phyloP scores from a whole-genome alignment of 2,113 vertebrate species.

The Clinocottus analis region DNA sequence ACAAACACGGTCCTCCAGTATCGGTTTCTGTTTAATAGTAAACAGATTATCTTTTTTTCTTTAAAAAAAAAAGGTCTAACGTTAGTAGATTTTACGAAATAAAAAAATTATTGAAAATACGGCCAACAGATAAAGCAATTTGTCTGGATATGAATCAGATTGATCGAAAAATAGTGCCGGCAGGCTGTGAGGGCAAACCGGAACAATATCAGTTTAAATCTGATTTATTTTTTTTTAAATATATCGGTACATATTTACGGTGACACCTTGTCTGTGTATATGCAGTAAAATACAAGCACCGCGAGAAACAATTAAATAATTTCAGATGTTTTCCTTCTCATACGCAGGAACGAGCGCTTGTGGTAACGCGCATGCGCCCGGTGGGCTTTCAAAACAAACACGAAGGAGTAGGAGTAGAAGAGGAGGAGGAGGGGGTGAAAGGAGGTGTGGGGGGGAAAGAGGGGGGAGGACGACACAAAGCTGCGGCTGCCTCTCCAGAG shows the following conservation, averaged over 20 bases:
- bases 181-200: slow-evolving; percentile 2
- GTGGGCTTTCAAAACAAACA: slow-evolving; percentile 76
- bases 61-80: not conserved
- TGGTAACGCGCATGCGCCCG: slow-evolving; percentile 82
- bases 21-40: not conserved
- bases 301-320: not conserved
- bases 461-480: slow-evolving; percentile 63
- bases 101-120: not conserved
- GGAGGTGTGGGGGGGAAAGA: not conserved
- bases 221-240: not conserved
- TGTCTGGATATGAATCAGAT: not conserved
- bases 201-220: not conserved
- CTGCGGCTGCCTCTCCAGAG: slow-evolving; percentile 60
- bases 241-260: not conserved
- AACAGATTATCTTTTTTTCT: not conserved
- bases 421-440: not conserved
- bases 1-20: not conserved
- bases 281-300: not conserved
- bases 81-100: not conserved
- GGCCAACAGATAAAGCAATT: not conserved
- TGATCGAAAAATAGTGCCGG: not conserved
- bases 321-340: slow-evolving; percentile 38
- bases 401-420: slow-evolving; percentile 65
- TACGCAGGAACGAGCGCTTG: slow-evolving; percentile 70
- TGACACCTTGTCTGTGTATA: fast-evolving